Base-by-base conservation (phyloP, 2,113 vertebrate species). In the Elephas maximus region DNA sequence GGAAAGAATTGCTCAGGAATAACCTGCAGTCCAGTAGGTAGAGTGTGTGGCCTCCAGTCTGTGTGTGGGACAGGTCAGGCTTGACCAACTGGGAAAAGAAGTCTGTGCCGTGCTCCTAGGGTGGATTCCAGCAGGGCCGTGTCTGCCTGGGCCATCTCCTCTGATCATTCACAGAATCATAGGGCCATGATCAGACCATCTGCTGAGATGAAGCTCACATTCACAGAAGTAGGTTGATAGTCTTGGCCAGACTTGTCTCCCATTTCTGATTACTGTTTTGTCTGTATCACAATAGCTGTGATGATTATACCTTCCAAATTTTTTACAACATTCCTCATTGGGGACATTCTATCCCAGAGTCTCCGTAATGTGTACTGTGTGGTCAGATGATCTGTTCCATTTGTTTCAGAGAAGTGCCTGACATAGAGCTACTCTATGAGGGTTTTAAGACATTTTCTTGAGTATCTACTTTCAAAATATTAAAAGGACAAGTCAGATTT, bases 21-120 rank as follows among this genome's bases (percentile, higher is more conserved):
- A 89, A 51, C 26, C 37, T 60, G 4, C 6, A 21, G 23, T n/a
- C n/a, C 26, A 73, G 21, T 51, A 5, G 21, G 48, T 41, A 37
- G 45, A 79, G 2, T 8, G 7, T 44, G 24, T 45, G 28, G 17
- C 33, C 45, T 53, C 2, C 4, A 5, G 28, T 60, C 37, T 30
- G 6, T 24, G 60, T 48, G 71, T 51, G 57, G 48, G 44, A n/a
- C 1, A 2, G 0, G 8, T 6, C 0, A 0, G 53, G n/a, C 8
- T 60, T 74, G 37, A 37, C 77, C n/a, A 28, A 26, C 11, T 76
- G 18, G 15, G 44, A 20, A 3, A 30, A 23, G 3, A 30, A 53
- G 4, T 21, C 33, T 71, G 6, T 51, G 26, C 14, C 6, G 2
- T 44, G 30, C 4, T 79, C 45, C 18, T 17, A 9, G 48, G 23